A percentile compares a stretch with the other conserved stretches of the same genome.
Conservation (phyloP, 2,797 vertebrate genomes). For the Arremon brunneinucha region DNA sequence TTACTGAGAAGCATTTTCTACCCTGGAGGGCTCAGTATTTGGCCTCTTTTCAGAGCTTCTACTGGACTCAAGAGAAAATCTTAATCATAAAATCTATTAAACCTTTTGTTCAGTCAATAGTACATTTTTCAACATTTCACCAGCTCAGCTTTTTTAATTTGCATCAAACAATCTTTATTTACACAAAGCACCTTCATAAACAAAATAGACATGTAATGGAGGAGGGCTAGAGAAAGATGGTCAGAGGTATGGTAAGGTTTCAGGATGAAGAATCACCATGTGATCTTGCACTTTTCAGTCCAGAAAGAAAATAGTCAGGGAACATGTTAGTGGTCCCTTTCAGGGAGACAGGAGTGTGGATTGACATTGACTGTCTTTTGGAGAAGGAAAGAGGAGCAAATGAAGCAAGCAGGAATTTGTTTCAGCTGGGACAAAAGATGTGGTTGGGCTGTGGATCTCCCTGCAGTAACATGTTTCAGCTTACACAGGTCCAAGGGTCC, state of each 20-base stretch:
- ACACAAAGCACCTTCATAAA: not conserved
- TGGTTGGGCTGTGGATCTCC: fast-evolving
- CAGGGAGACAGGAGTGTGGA: not conserved
- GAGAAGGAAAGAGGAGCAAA: not conserved
- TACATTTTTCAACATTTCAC: not conserved
- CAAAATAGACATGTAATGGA: not conserved
- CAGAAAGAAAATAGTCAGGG: not conserved
- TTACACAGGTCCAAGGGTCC: not conserved
- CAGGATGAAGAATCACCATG: not conserved
- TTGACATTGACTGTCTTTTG: not conserved
- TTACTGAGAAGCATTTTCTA: not conserved
- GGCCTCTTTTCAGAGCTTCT: constrained; percentile 8
- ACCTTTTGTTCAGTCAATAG: not conserved
- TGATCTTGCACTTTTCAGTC: not conserved
- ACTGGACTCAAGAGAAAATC: not conserved
- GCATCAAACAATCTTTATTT: not conserved
- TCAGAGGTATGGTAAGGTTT: not conserved
- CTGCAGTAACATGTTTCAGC: not conserved
- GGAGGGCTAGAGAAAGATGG: not conserved
- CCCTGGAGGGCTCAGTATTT: not conserved
- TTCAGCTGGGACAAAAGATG: not conserved
- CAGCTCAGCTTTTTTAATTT: not conserved
- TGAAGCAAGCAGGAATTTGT: not conserved
- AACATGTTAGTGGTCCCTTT: too few species aligned
- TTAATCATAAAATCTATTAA: constrained; percentile 11